Base-by-base conservation (phyloP, 2,113 vertebrate genomes). In the Paradoxurus hermaphroditus region DNA sequence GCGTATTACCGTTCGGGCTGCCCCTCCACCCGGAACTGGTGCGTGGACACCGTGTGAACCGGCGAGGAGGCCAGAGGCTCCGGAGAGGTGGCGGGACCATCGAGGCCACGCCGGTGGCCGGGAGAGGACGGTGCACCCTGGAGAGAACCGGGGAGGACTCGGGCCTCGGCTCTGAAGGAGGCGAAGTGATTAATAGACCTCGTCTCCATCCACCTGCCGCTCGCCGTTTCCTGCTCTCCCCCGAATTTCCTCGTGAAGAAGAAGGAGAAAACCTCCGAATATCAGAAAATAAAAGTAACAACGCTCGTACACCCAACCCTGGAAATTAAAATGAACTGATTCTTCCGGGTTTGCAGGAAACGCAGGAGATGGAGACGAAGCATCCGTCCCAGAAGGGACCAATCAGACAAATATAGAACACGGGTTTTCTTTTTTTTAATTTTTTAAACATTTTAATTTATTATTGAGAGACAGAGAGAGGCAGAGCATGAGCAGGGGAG, bases 1-100 rank as follows among this genome's bases (percentile, higher is more conserved):
- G 27, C 21, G n/a, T 41, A 21, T 29, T 16, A 19, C 29, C 9
- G 19, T 4, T 46, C 3, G 1, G 0, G 25, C 10, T 3, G 12
- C 44, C 10, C 15, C 49, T 62, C 14, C 29, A n/a, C 3, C 44
- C 1, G 0, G 49, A 34, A 25, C 18, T 7, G 23, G 62, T 3
- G 34, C 23, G 46, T 8, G 39, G 44, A 44, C 56, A 10, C 1
- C 0, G 18, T 8, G 1, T 9, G 78, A 21, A 25, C 15, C 2
- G 2, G 3, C 5, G 9, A 25, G 36, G 59, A 65, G 7, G 19
- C 73, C 59, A 21, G 25, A 18, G 4, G 14, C 39, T 15, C 56
- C 29, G 14, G 67, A 88, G 53, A 21, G 13, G 19, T 5, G 13
- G 7, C 11, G 23, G 63, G 41, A 49, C n/a, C n/a, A n/a, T n/a